Percentiles rank a stretch among this genome's conserved stretches.
phyloP scores from a whole-genome alignment of 2,888 invertebrate genomes.

The Pantelozetes paolii region DNA sequence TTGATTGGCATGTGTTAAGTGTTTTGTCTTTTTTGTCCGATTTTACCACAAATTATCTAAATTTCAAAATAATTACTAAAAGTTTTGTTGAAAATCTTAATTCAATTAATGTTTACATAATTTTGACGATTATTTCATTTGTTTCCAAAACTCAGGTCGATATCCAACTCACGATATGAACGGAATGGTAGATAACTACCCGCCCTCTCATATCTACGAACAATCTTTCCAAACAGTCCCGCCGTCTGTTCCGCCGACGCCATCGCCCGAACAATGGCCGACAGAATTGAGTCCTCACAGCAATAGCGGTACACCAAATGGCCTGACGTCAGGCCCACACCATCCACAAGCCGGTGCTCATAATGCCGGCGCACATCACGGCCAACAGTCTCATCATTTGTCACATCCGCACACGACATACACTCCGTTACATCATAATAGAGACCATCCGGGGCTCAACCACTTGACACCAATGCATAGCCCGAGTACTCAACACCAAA shows the following conservation, averaged over 20 bases:
- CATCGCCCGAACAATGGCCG: slow-evolving; percentile 47
- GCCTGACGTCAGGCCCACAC: slow-evolving; percentile 14
- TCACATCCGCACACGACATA: slow-evolving; percentile 42
- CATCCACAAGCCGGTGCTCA: slow-evolving; percentile 29
- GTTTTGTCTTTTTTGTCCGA: not conserved
- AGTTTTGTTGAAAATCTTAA: not conserved
- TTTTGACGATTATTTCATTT: not conserved
- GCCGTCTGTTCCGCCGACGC: slow-evolving; percentile 56
- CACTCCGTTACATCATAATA: slow-evolving; percentile 42
- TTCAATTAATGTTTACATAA: not conserved
- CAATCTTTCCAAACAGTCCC: slow-evolving; percentile 70
- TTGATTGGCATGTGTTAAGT: slow-evolving; percentile 22
- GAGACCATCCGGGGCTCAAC: slow-evolving; percentile 44
- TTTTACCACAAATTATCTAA: too few species aligned
- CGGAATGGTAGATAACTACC: slow-evolving; percentile 47
- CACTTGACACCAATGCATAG: slow-evolving; percentile 32
- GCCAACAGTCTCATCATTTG: slow-evolving; percentile 48
- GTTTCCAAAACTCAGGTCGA: slow-evolving; percentile 43
- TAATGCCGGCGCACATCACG: not conserved
- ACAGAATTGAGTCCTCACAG: slow-evolving; percentile 45
- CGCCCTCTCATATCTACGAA: slow-evolving; percentile 46
- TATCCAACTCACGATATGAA: slow-evolving; percentile 49
- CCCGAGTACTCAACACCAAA: slow-evolving; percentile 26
- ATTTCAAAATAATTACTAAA: not conserved
- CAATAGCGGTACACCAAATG: slow-evolving; percentile 42